Evolutionary conservation across 2,113 vertebrate species (phyloP), one percentile per base, ranked within the genome.

Genomic region (Willisornis vidua): DNA sequence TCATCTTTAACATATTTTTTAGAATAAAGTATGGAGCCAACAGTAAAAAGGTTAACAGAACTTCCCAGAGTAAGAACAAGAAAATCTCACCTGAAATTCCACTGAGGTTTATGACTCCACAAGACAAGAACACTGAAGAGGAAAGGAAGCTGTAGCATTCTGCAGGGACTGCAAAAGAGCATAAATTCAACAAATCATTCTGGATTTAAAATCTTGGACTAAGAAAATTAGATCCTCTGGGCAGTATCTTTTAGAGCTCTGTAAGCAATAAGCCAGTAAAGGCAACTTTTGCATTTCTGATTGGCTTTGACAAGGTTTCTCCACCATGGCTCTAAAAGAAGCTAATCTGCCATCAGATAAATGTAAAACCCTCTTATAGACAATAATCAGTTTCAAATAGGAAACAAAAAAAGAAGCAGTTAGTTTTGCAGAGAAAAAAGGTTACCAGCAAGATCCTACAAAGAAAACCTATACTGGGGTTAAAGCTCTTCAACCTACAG

Each of bases 51-150:
- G 11, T 70, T 75, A 87, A 61, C 14, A 70, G 20, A 84, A 28
- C 13, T 67, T 46, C 80, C 55, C 65, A 86, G 43, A 39, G 90
- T 18, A 89, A 89, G 9, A 92, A 52, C 31, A 45, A 35, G 18
- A 90, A 94, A 77, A 87, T 95, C 95, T 95, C 82, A 97, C 95
- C 95, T 31, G 3, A 83, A 91, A 75, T 89, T 95, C 85, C 91
- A 93, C 35, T 19, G 19, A 86, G 73, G 52, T 87, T 87, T 93
- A 86, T 49, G 72, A 90, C 39, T 93, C 86, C 88, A 74, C 41
- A 81, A 90, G 41, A 25, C 31, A 72, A 86, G 39, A 91, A 90
- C 80, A 90, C 62, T 29, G 72, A 81, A 71, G 87, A 89, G 14
- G 77, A 88, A 82, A 86, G 49, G 59, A 96, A 96, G 85, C 25